Base-by-base conservation (phyloP, 2,888 invertebrate genomes). In the Protophormia terraenovae region DNA sequence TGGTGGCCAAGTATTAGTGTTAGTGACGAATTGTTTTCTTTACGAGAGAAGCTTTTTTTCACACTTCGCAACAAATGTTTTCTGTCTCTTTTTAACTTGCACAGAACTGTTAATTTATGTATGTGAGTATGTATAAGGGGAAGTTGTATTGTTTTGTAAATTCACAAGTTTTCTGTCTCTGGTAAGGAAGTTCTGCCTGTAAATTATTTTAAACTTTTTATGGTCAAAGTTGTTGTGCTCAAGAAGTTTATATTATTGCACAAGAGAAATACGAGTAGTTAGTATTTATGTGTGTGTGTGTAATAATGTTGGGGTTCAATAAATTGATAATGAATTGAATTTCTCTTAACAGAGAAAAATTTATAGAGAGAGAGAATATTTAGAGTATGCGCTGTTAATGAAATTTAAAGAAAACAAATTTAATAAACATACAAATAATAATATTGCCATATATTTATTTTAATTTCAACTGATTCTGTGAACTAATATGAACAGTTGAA, bases 161-260 rank as follows among this genome's bases (percentile, higher is more conserved):
- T 64, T 60, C 47, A 64, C 14, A 79, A 71, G 66, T 76, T 38
- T 24, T 6, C 64, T 55, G 35, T 12, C 27, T 35, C 27, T 45
- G 32, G 14, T 32, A 53, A 29, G 29, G 24, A 45, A 58, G 55
- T 80, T 38, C 47, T 55, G 72, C 66, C 35, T 77, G 80, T 81
- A 73, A 84, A 81, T 77, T 81, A 29, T 78, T 73, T 71, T 72
- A 73, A 81, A 77, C 62, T 55, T 73, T n/a, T 84, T 78, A 69
- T 64, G 45, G 58, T 47, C 7, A n/a, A 47, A 19, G 38, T 16
- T 41, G 66, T 67, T 45, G 53, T 53, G 50, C 58, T 71, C 32
- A 38, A 55, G 60, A 50, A 19, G 19, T 50, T 55, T 27, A 73
- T 53, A 60, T 5, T 50, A 38, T 12, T 64, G 22, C 12, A 6